These are phyloP conservation scores for Drosophila malerkotliana DNA, from an alignment of 1,140 invertebrate species.

Conservation along the genomic window DNA sequence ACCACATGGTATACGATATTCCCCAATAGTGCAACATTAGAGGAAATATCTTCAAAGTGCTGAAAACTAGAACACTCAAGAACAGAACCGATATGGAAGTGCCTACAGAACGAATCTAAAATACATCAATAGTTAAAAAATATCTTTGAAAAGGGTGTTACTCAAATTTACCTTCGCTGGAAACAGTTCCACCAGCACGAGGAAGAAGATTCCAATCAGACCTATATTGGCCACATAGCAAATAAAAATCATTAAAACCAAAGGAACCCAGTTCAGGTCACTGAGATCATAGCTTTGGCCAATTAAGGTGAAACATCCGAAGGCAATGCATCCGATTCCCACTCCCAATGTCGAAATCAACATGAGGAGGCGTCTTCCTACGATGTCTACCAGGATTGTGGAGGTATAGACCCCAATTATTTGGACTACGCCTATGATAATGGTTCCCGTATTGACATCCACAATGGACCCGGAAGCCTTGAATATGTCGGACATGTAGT, in stretches of 20 bases:
- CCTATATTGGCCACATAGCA: conserved; percentile 73
- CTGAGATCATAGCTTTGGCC: conserved; percentile 37
- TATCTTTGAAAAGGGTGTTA: background rate
- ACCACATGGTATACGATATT: conserved; percentile 67
- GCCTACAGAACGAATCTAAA: conserved; percentile 64
- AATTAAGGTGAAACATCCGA: conserved; percentile 69
- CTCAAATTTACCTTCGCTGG: conserved; percentile 61
- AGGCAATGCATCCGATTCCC: conserved; percentile 60
- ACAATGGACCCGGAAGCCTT: conserved; percentile 86
- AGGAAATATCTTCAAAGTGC: conserved; percentile 64
- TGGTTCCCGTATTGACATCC: conserved; percentile 87
- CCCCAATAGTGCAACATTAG: conserved; percentile 55
- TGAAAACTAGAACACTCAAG: conserved; percentile 54
- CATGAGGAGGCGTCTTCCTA: conserved; percentile 74
- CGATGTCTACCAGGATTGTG: conserved; percentile 73
- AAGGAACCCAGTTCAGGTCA: conserved; percentile 68
- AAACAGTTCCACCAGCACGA: conserved; percentile 74
- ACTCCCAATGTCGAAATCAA: conserved; percentile 75
- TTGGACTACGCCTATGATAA: conserved; percentile 88
- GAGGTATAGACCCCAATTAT: conserved; percentile 71
- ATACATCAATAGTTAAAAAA: background rate
- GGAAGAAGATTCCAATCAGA: conserved; percentile 69
- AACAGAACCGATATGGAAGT: conserved; percentile 68
- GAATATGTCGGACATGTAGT: conserved; percentile 88
- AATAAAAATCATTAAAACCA: conserved; percentile 60